Base-by-base conservation (phyloP, 2,113 vertebrate genomes). In the Corynorhinus townsendii region DNA sequence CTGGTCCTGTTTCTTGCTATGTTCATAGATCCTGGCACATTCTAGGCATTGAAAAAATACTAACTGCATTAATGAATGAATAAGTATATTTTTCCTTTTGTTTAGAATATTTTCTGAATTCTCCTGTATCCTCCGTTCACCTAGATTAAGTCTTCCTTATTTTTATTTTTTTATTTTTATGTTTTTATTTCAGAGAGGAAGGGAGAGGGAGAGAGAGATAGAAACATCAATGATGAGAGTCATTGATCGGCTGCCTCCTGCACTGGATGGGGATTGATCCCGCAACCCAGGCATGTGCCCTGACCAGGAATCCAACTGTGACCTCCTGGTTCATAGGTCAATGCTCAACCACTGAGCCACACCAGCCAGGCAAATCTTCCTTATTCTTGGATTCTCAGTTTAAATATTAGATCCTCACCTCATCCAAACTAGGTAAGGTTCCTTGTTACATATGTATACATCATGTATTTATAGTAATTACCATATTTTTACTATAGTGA, bases 381-480 rank as follows among this genome's bases (percentile, higher is more conserved):
- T 84, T 86, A 62, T 89, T 91, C 45, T 88, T 80, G 49, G 68
- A 91, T 33, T 93, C 43, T 87, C 49, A 71, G 11, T 80, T 93
- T 94, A 76, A 91, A 62, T 75, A 85, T 69, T 87, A 84, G 40
- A 47, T 80, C 80, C n/a, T 93, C 62, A 35, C 5, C 33, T 33
- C 11, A 62, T 33, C 15, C 54, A 68, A 14, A 68, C n/a, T 14
- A 81, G 69, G 22, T 54, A 68, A 80, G n/a, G 20, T 35, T 12
- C 19, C 73, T 11, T 77, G 19, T 87, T 80, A 43, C 6, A 49
- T 12, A 40, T 33, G 81, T 77, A 30, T 0, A 52, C 26, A 69
- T 92, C 66, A 24, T 79, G 56, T 94, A 72, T 45, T 94, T 94
- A 28, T 1, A 77, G 11, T 87, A 59, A 33, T 84, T 66, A 43